Evolutionary conservation across 2,888 invertebrate species (phyloP), one percentile per base, ranked within the genome.

Genomic region (Salticus scenicus): DNA sequence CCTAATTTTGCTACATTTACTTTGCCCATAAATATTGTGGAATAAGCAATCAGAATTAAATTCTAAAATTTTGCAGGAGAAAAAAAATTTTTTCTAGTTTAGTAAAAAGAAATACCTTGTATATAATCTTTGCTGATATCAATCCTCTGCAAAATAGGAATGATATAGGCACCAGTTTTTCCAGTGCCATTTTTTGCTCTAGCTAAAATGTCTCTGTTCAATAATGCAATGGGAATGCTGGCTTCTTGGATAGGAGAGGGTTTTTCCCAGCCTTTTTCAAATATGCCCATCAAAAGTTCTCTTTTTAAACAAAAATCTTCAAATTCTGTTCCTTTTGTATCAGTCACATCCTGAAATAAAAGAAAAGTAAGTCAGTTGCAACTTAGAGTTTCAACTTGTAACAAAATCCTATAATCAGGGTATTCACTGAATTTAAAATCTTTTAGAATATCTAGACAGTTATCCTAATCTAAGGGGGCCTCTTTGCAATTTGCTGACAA

Each of bases 231-330:
- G 88, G 99, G 99, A 92, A 99, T 99, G 91, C 98, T 97, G 90
- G 97, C 97, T 93, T 98, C 99, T 94, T 99, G 99, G 93, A 99
- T 99, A 37, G 99, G 99, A 88, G 98, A 98, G 79, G 99, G 99
- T 92, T 97, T 97, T 92, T 99, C 99, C 99, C 97, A 98, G 87
- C 98, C 99, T 93, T 99, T 99, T 92, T 99, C 99, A 92, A 99
- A 99, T 91, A 99, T 99, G 89, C 99, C 99, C 98, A 99, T 99
- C 90, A 99, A 93, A 90, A 99, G 94, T 93, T 98, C 97, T 90
- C 99, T 94, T 92, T 97, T 97, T 89, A 99, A 93, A 92, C 98
- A 98, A 92, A 98, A 99, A 92, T 99, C 99, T 93, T 99, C 99
- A 93, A 99, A 99, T 92, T 99, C 98, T 93, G 98, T 98, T 90